Percentiles rank a stretch among this genome's conserved stretches.
Conservation (phyloP, 2,797 vertebrate species). For the Hydrocynus forskahlii region DNA sequence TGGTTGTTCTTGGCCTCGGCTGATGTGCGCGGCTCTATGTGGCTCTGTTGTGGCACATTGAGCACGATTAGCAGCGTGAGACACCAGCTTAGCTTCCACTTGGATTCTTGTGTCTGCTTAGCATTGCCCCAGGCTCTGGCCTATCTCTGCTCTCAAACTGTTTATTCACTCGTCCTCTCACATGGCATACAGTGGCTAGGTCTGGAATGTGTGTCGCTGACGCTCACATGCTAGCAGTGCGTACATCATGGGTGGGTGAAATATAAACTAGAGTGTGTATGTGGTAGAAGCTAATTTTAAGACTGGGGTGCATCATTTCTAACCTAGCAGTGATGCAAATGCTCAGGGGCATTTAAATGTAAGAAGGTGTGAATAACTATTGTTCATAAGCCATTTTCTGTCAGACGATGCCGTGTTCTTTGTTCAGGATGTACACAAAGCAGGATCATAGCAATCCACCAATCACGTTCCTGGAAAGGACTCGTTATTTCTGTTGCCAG, state of each 20-base stretch:
- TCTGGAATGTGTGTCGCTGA: not conserved
- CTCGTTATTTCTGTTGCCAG: slow-evolving; percentile 35
- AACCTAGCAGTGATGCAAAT: not conserved
- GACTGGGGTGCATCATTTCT: too few species aligned
- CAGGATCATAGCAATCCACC: slow-evolving; percentile 45
- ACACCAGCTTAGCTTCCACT: slow-evolving; percentile 23
- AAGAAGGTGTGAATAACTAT: not conserved
- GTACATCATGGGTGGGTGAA: not conserved
- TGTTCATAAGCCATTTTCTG: slow-evolving; percentile 35
- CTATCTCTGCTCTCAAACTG: slow-evolving; percentile 18
- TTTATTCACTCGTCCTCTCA: slow-evolving; percentile 15
- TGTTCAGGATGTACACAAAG: slow-evolving; percentile 20
- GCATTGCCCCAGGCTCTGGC: not conserved
- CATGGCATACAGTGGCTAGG: not conserved
- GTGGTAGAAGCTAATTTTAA: too few species aligned
- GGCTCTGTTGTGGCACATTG: slow-evolving; percentile 43
- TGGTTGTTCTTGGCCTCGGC: slow-evolving; percentile 50
- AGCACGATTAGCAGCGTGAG: not conserved
- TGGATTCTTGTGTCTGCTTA: slow-evolving; percentile 38
- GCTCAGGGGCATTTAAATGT: not conserved
- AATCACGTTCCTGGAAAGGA: slow-evolving; percentile 28
- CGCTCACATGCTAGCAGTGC: not conserved
- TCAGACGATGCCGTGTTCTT: slow-evolving; percentile 15
- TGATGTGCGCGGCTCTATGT: slow-evolving; percentile 19
- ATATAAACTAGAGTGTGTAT: slow-evolving; percentile 10